A percentile compares a stretch with the other conserved stretches of the same genome.
Conservation (phyloP, 2,888 invertebrate genomes). For the Euplexia lucipara region DNA sequence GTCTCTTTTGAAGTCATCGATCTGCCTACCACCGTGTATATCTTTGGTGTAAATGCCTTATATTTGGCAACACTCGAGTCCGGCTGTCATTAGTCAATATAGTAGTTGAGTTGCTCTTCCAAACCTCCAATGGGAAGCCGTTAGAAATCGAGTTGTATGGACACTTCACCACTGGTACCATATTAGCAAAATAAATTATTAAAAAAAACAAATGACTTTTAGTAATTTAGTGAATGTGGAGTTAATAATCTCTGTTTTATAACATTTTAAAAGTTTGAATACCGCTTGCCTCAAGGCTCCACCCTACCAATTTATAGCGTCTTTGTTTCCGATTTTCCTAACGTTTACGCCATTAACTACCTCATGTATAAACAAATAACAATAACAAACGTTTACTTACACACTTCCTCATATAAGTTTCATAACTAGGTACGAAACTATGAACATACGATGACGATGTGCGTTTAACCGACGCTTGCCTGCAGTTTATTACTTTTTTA, state of each 20-base stretch:
- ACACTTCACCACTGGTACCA: too few relatives aligned
- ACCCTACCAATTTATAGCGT: conserved; percentile 27
- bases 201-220: too few relatives aligned
- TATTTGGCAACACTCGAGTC: too few relatives aligned
- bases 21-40: too few relatives aligned
- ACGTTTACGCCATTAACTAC: conserved; percentile 28
- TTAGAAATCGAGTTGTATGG: too few relatives aligned
- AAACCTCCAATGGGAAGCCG: too few relatives aligned
- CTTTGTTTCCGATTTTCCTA: conserved; percentile 42
- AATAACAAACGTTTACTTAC: conserved; percentile 34
- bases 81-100: too few relatives aligned
- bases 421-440: conserved; percentile 31
- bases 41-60: too few relatives aligned
- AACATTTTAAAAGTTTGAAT: neutral
- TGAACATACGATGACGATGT: conserved; percentile 13
- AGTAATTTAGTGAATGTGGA: neutral
- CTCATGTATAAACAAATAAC: conserved; percentile 30
- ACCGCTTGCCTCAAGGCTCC: conserved; percentile 3
- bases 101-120: too few relatives aligned
- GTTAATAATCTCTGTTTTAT: neutral
- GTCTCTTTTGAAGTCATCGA: too few relatives aligned
- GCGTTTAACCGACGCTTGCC: neutral
- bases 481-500: conserved; percentile 23
- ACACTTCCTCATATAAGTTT: conserved; percentile 36
- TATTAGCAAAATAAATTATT: too few relatives aligned